These are phyloP conservation scores for Meganola albula DNA, from an alignment of 2,888 invertebrate genomes.

Conservation along the genomic window DNA sequence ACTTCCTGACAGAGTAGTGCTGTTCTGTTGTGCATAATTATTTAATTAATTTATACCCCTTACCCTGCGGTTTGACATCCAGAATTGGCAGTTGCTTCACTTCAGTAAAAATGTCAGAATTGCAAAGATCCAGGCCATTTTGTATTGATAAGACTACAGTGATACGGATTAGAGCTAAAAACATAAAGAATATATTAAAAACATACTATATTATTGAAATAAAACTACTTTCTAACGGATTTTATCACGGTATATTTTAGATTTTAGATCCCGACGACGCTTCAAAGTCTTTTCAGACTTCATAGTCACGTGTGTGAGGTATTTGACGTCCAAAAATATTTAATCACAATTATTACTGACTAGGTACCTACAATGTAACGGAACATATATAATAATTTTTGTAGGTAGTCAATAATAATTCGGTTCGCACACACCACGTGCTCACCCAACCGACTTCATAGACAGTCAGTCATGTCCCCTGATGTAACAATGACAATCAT, in stretches of 20 bases:
- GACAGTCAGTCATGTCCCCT: too few relatives aligned
- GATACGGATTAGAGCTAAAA: constrained; percentile 47
- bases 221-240: not conserved
- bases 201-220: not conserved
- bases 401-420: not conserved
- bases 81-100: constrained; percentile 45
- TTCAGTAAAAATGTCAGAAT: constrained; percentile 40
- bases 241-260: not conserved
- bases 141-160: constrained; percentile 35
- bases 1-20: too few relatives aligned
- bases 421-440: too few relatives aligned
- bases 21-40: too few relatives aligned
- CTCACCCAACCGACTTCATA: too few relatives aligned
- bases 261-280: not conserved
- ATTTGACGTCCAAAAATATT: not conserved
- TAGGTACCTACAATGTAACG: not conserved
- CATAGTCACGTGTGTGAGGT: not conserved
- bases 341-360: not conserved
- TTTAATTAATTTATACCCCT: too few relatives aligned
- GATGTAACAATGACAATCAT: too few relatives aligned
- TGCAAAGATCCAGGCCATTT: constrained; percentile 40
- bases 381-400: not conserved
- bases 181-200: not conserved
- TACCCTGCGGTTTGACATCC: constrained; percentile 46
- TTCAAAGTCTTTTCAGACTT: not conserved